A percentile compares a stretch with the other conserved stretches of the same genome.
These are phyloP conservation scores for Lethocerus indicus DNA, from an alignment of 1,140 invertebrate genomes.

Conservation along the genomic window DNA sequence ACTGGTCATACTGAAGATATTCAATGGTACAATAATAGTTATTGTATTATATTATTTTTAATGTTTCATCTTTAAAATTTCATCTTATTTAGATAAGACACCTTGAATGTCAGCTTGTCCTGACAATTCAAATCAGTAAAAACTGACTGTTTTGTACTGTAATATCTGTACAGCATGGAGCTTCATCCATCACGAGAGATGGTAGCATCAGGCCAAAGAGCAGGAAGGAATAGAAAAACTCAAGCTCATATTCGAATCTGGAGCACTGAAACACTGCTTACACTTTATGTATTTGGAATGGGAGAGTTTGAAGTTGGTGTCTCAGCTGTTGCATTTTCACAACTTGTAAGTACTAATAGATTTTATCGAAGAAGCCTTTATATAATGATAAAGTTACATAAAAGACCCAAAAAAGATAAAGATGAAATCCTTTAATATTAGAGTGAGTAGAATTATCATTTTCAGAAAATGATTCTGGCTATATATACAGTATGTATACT, in stretches of 20 bases:
- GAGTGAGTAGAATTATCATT: too few species aligned
- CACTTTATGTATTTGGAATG: conserved; percentile 81
- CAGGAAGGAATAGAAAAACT: conserved; percentile 58
- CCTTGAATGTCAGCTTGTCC: too few species aligned
- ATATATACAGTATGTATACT: too few species aligned
- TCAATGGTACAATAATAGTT: conserved; percentile 16
- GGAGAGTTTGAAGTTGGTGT: conserved; percentile 82
- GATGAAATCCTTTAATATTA: too few species aligned
- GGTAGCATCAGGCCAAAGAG: conserved; percentile 78
- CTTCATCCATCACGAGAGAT: conserved; percentile 79
- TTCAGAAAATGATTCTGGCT: too few species aligned
- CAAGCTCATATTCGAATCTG: conserved; percentile 88
- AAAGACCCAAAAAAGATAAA: too few species aligned
- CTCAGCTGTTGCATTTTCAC: conserved; percentile 77
- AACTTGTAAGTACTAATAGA: conserved; percentile 42
- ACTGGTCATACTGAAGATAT: conserved; percentile 89
- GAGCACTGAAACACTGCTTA: conserved; percentile 81
- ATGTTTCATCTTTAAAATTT: too few species aligned
- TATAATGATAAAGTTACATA: too few species aligned
- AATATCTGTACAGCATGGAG: conserved; percentile 37
- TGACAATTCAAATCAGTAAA: not conserved
- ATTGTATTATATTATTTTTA: not conserved
- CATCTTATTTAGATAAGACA: not conserved
- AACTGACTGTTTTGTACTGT: not conserved
- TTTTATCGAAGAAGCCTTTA: too few species aligned